These are phyloP conservation scores for Myzus persicae DNA, from an alignment of 1,140 invertebrate genomes.

Conservation along the genomic window DNA sequence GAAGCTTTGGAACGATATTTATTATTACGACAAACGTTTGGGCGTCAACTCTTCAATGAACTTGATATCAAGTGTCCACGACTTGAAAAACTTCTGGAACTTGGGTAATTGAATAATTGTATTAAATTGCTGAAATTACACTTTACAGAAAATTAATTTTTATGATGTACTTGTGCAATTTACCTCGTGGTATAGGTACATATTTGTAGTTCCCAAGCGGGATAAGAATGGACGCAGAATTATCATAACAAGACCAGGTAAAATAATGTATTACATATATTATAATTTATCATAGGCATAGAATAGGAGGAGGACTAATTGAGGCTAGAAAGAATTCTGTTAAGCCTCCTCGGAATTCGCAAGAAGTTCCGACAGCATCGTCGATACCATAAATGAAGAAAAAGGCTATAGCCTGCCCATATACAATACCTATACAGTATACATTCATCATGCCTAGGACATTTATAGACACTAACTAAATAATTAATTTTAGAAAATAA, in stretches of 20 bases:
- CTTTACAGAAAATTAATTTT: background rate
- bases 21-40: constrained; percentile 76
- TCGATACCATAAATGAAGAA: too few species aligned
- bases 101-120: constrained; percentile 69
- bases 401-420: too few species aligned
- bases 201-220: constrained; percentile 81
- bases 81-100: constrained; percentile 75
- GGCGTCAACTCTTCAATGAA: constrained; percentile 72
- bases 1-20: constrained; percentile 83
- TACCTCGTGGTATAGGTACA: constrained; percentile 67
- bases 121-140: background rate
- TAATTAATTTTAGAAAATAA: too few species aligned
- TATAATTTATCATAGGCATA: too few species aligned
- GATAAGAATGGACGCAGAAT: constrained; percentile 79
- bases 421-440: too few species aligned
- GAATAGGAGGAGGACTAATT: too few species aligned
- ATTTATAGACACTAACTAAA: too few species aligned
- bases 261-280: constrained; percentile 54
- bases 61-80: constrained; percentile 75
- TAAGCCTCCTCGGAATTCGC: too few species aligned
- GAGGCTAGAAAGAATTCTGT: too few species aligned
- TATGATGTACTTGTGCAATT: constrained; percentile 2
- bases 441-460: too few species aligned
- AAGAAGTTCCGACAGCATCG: too few species aligned
- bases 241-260: constrained; percentile 80